These are phyloP conservation scores for Myotis planiceps DNA, from an alignment of 2,797 vertebrate genomes.

Conservation along the genomic window DNA sequence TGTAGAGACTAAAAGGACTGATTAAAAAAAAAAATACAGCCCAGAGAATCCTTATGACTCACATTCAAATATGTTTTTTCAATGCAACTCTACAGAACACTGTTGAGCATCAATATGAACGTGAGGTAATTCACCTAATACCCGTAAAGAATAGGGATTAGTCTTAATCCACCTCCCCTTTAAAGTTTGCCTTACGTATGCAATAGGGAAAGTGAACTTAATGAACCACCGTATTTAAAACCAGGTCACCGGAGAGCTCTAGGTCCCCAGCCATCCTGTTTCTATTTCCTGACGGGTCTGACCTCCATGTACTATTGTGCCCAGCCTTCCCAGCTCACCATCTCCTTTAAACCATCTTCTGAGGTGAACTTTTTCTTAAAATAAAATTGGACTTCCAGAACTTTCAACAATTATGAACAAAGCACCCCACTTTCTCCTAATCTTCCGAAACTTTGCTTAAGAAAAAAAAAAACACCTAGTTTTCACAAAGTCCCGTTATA, in stretches of 20 bases:
- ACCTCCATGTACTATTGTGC: constrained; percentile 47
- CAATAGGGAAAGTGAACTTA: constrained; percentile 61
- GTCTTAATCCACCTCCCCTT: neutral
- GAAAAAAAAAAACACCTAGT: neutral
- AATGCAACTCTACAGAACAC: neutral
- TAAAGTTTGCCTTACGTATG: constrained; percentile 35
- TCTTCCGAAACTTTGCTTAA: neutral
- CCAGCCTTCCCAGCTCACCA: neutral
- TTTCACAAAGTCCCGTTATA: constrained; percentile 44
- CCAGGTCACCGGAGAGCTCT: constrained; percentile 70
- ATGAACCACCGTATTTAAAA: constrained; percentile 70
- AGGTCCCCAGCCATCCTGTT: constrained; percentile 65
- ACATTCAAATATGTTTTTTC: neutral
- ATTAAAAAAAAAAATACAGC: neutral
- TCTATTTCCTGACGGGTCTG: constrained; percentile 72
- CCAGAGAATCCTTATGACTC: neutral
- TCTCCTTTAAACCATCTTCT: constrained; percentile 56
- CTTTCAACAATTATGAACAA: neutral
- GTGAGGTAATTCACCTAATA: constrained; percentile 26
- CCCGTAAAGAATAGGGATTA: neutral
- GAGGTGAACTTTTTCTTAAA: constrained; percentile 21
- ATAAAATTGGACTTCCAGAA: constrained; percentile 33
- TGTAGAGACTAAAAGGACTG: neutral
- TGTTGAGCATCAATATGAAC: neutral
- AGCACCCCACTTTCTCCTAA: neutral